phyloP scores from a whole-genome alignment of 2,888 invertebrate genomes.

The Silvanus unidentatus region DNA sequence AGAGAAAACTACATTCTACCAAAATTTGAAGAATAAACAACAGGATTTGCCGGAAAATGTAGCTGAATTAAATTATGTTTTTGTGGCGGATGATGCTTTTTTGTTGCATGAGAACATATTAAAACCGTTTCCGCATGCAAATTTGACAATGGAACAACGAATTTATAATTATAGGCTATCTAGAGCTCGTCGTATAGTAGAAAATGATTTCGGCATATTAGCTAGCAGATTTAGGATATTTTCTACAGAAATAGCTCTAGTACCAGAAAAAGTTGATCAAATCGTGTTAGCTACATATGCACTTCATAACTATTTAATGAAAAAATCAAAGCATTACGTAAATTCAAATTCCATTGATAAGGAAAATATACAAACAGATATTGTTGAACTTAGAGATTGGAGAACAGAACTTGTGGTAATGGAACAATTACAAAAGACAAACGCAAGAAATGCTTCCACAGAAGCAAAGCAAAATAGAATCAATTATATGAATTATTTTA shows the following conservation, averaged over 20 bases:
- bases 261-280: slow-evolving; percentile 4
- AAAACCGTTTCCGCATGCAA: slow-evolving; percentile 22
- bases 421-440: too few species aligned
- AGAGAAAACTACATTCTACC: too few species aligned
- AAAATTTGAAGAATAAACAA: too few species aligned
- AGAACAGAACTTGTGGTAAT: too few species aligned
- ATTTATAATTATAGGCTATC: slow-evolving; percentile 10
- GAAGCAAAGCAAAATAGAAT: too few species aligned
- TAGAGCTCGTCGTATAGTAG: slow-evolving; percentile 6
- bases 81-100: slow-evolving; percentile 28
- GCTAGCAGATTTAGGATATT: slow-evolving; percentile 6
- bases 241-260: slow-evolving; percentile 4
- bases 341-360: too few species aligned
- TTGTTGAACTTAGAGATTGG: too few species aligned
- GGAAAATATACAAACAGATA: too few species aligned
- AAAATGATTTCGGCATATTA: slow-evolving; percentile 10
- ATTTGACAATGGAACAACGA: slow-evolving; percentile 3
- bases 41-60: slow-evolving; percentile 16
- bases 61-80: slow-evolving; percentile 17
- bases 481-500: too few species aligned
- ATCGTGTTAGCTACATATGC: slow-evolving; percentile 5
- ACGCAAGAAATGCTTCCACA: too few species aligned
- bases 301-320: slow-evolving; percentile 7
- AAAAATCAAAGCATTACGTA: too few species aligned
- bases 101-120: slow-evolving; percentile 17